Base-by-base conservation (phyloP, 2,113 vertebrate species). In the Asarcornis scutulata region DNA sequence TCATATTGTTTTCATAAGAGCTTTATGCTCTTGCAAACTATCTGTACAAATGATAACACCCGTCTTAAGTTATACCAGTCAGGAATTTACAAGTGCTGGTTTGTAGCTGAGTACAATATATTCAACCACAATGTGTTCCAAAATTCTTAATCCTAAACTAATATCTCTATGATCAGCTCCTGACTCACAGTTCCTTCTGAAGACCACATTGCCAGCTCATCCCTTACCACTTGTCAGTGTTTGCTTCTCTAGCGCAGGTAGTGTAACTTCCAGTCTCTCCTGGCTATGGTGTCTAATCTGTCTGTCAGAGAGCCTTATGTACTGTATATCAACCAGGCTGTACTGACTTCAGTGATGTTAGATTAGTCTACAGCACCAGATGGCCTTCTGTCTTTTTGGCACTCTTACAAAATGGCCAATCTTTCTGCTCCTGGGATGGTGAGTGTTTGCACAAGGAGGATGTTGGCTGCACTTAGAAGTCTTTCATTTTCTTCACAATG, bases 361-460 rank as follows among this genome's bases (percentile, higher is more conserved):
- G 92, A 93, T 95, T 78, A 90, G 94, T 96, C 93, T 96, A 76
- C 83, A 93, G 88, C 93, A 93, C 85, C 95, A 96, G 96, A 97
- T 96, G 96, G 92, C 80, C 83, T 88, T 86, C 96, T 91, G 95
- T 96, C 93, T 94, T 94, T 90, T 81, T 96, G 95, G 93, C 95
- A 94, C 48, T 50, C 74, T 94, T 81, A 91, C 95, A 95, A 93
- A 94, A 93, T 88, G 88, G 92, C 90, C 92, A 93, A 3, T 92
- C 93, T 84, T 96, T 77, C 85, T 94, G 83, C 86, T 88, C 83
- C 59, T 78, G 90, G 77, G 86, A 83, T 84, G 44, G 83, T 29
- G 77, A 79, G 80, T 86, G 67, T 93, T 95, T 96, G 80, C 53
- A 40, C 76, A 66, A 31, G 76, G 69, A 87, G 31, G 76, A 71